A percentile compares a stretch with the other conserved stretches of the same genome.
Evolutionary conservation across 2,113 vertebrate genomes (phyloP).

Genomic region (Leucosticte australis): DNA sequence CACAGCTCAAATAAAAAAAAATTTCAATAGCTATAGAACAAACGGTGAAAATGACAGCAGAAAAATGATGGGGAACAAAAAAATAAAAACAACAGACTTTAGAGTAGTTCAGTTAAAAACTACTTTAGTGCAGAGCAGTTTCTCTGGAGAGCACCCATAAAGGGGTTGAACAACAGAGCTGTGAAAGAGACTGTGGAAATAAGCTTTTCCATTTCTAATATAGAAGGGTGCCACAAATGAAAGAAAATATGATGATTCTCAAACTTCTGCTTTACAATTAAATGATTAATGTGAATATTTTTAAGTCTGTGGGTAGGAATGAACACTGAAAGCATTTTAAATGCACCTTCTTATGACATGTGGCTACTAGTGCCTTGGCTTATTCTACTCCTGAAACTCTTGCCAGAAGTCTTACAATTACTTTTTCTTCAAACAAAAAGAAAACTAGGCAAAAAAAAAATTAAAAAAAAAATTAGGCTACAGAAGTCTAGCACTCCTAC

Average conservation of each 20-base stretch:
- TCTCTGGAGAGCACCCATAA: not conserved
- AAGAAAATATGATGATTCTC: not conserved
- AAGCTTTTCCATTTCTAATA: not conserved
- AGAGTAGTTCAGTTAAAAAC: not conserved
- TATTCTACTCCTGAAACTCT: not conserved
- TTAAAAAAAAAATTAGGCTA: not conserved
- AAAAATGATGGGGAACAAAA: not conserved
- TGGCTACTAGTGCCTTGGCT: not conserved
- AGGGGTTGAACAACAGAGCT: not conserved
- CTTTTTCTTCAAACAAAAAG: not conserved
- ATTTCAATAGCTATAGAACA: not conserved
- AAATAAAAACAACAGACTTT: not conserved
- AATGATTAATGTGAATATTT: not conserved
- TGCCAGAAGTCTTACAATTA: not conserved
- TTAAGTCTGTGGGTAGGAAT: not conserved
- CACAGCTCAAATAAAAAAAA: not conserved
- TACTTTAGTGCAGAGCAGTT: not conserved
- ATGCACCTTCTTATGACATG: not conserved
- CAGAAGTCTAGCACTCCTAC: not conserved
- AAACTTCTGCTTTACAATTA: not conserved
- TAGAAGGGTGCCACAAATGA: not conserved
- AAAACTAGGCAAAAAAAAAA: not conserved
- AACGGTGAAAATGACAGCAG: not conserved
- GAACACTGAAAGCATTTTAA: not conserved
- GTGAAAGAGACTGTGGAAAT: not conserved